Conservation (phyloP, 2,888 invertebrate genomes). For the Drosophila parthenogenetica region DNA sequence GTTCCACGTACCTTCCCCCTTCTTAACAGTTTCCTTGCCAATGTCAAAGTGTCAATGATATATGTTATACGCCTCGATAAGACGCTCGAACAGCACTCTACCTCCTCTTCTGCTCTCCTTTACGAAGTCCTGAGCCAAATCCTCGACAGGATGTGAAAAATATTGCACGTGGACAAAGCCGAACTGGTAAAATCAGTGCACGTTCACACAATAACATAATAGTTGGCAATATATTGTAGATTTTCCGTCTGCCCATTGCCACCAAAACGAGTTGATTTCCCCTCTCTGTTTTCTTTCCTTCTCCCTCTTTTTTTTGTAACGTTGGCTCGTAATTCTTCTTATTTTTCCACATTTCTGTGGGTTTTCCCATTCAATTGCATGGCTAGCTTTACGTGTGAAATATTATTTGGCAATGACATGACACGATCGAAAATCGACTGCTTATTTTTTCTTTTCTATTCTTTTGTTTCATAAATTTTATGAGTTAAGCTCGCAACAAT, state of each 20-base stretch:
- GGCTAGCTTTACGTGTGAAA: conserved; percentile 57
- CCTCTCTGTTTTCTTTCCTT: background rate
- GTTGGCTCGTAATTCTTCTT: conserved; percentile 54
- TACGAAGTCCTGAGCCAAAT: conserved; percentile 5
- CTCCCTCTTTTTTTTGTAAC: background rate
- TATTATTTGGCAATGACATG: conserved; percentile 69
- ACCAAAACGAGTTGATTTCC: conserved; percentile 19
- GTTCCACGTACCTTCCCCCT: conserved; percentile 40
- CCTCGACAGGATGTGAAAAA: conserved; percentile 59
- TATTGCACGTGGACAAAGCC: conserved; percentile 77
- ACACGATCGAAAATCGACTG: conserved; percentile 62
- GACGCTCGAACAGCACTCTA: conserved; percentile 54
- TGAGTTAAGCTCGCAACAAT: conserved; percentile 27
- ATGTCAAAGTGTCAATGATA: conserved; percentile 84
- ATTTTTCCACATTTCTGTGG: conserved; percentile 61
- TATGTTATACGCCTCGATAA: conserved; percentile 81
- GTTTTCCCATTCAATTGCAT: conserved; percentile 26
- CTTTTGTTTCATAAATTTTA: conserved; percentile 20
- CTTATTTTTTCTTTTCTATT: conserved; percentile 18
- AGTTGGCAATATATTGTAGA: conserved; percentile 74
- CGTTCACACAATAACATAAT: conserved; percentile 81
- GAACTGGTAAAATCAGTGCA: conserved; percentile 73
- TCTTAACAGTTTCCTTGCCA: conserved; percentile 26
- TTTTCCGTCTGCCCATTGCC: conserved; percentile 53
- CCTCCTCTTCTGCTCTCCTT: background rate